These are phyloP conservation scores for Petrocephalus zakoni DNA, from an alignment of 2,113 vertebrate genomes.

Conservation along the genomic window DNA sequence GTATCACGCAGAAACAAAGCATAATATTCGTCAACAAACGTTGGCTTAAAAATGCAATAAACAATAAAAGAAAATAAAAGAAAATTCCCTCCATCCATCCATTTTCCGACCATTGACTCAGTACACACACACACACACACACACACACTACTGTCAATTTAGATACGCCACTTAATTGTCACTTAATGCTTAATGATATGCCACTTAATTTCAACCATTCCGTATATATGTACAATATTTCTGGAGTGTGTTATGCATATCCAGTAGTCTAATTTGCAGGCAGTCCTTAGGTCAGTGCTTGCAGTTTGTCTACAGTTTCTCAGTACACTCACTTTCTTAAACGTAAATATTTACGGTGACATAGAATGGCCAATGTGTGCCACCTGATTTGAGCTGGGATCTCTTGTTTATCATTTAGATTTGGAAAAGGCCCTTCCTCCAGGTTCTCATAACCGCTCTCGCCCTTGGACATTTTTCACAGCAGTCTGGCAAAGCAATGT, in stretches of 20 bases:
- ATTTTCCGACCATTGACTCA: neutral
- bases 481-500: neutral
- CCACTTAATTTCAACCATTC: neutral
- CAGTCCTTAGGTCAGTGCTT: neutral
- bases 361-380: neutral
- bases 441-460: neutral
- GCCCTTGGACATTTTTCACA: conserved; percentile 3
- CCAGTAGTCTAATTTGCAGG: neutral
- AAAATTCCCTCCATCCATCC: neutral
- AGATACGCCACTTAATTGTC: no score
- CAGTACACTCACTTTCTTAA: neutral
- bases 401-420: neutral
- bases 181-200: no score
- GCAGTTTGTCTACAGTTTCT: neutral
- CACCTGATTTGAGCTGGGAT: neutral
- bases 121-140: neutral
- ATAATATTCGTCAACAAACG: neutral
- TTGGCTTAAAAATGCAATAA: no score
- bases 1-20: neutral
- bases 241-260: neutral
- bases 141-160: neutral
- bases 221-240: neutral
- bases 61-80: no score
- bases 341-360: neutral
- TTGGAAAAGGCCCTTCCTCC: neutral